Conservation (phyloP, 2,888 invertebrate genomes). For the Agrotis exclamationis region DNA sequence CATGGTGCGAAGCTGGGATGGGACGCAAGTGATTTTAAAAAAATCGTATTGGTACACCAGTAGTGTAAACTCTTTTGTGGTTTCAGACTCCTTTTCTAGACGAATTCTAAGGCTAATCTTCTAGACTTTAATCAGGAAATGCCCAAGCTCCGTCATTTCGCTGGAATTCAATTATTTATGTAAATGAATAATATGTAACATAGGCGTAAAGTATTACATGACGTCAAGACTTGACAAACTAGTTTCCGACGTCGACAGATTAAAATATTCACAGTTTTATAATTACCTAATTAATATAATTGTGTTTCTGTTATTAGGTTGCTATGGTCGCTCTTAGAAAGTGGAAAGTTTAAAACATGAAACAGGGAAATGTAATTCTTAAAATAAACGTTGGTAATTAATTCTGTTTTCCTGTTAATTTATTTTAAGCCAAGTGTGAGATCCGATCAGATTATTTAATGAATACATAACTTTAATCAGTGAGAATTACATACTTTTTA, state of each 20-base stretch:
- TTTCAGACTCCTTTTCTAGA: neutral
- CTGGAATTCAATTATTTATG: slow-evolving; percentile 43
- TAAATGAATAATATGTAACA: slow-evolving; percentile 38
- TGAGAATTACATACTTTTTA: neutral
- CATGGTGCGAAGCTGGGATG: too few relatives aligned
- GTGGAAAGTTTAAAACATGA: slow-evolving; percentile 64
- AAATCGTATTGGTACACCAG: too few relatives aligned
- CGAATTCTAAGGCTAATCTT: neutral
- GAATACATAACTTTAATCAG: neutral
- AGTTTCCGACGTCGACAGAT: slow-evolving; percentile 70
- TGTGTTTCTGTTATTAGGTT: slow-evolving; percentile 47
- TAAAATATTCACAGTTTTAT: slow-evolving; percentile 67
- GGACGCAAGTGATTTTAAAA: too few relatives aligned
- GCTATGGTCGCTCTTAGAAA: slow-evolving; percentile 67
- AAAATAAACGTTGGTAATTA: slow-evolving; percentile 18
- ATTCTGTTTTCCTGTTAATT: slow-evolving; percentile 28
- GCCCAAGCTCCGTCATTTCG: slow-evolving; percentile 16
- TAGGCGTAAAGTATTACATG: slow-evolving; percentile 43
- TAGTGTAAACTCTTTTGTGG: too few relatives aligned
- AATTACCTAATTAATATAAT: slow-evolving; percentile 31
- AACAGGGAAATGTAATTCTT: slow-evolving; percentile 14
- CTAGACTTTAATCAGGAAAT: slow-evolving; percentile 14
- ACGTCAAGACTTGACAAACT: slow-evolving; percentile 62
- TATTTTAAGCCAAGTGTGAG: slow-evolving; percentile 21
- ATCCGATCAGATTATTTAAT: slow-evolving; percentile 29